These are phyloP conservation scores for Caenorhabditis brenneri DNA, from an alignment of 1,140 invertebrate species.

Conservation along the genomic window DNA sequence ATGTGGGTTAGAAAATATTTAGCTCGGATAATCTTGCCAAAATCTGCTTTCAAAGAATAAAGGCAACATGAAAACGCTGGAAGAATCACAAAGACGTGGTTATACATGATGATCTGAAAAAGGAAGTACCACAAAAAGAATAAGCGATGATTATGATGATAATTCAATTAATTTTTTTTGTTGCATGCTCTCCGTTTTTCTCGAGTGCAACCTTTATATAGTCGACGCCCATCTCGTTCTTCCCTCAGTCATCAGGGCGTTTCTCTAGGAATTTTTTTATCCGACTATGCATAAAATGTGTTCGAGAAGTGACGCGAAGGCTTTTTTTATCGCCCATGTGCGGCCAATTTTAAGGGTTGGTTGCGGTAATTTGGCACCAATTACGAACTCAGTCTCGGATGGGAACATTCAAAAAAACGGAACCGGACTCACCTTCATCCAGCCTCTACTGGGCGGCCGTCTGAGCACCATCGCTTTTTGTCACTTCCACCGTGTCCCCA, in stretches of 20 bases:
- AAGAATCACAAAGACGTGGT: neutral
- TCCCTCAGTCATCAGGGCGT: neutral
- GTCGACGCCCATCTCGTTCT: neutral
- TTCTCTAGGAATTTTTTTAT: neutral
- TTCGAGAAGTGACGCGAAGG: neutral
- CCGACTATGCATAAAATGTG: neutral
- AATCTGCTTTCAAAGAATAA: neutral
- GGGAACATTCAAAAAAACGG: too few relatives aligned
- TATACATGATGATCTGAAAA: neutral
- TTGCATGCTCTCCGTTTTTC: neutral
- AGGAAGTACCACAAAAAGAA: too few relatives aligned
- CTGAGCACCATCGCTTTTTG: too few relatives aligned
- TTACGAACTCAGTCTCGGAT: too few relatives aligned
- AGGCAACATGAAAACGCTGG: too few relatives aligned
- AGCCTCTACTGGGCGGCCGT: too few relatives aligned
- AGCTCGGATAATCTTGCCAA: neutral
- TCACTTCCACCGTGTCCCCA: too few relatives aligned
- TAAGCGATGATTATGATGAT: too few relatives aligned
- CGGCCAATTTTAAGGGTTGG: too few relatives aligned
- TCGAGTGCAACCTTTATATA: conserved; percentile 10
- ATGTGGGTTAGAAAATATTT: neutral
- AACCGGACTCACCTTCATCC: too few relatives aligned
- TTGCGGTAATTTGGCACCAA: too few relatives aligned
- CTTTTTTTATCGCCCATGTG: neutral
- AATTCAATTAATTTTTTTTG: neutral